These are phyloP conservation scores for Drosophila repletoides DNA, from an alignment of 1,140 invertebrate species.

Conservation along the genomic window DNA sequence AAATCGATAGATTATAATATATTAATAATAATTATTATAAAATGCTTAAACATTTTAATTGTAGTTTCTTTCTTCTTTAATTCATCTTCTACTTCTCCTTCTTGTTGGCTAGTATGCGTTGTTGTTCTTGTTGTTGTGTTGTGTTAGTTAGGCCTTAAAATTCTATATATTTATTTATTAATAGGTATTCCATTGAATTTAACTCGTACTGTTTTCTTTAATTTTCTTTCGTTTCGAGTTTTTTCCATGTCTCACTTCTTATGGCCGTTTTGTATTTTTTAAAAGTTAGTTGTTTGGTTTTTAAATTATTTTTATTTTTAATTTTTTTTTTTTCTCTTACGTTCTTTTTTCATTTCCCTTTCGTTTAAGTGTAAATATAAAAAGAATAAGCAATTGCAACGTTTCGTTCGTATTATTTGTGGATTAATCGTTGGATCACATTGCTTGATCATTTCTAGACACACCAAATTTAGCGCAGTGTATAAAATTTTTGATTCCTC, in stretches of 20 bases:
- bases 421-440: conserved; percentile 11
- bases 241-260: conserved; percentile 57
- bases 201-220: no score
- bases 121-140: conserved; percentile 34
- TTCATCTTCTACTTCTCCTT: conserved; percentile 27
- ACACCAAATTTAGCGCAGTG: conserved; percentile 22
- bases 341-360: conserved; percentile 33
- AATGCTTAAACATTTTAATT: conserved; percentile 35
- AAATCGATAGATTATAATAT: conserved; percentile 35
- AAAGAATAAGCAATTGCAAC: conserved; percentile 39
- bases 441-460: background rate
- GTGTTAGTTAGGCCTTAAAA: conserved; percentile 61
- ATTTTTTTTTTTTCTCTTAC: conserved; percentile 9
- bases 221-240: conserved; percentile 44
- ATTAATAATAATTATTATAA: conserved; percentile 35
- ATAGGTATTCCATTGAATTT: conserved; percentile 30
- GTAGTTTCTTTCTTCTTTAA: conserved; percentile 14
- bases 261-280: conserved; percentile 32
- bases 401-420: conserved; percentile 6
- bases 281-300: conserved; percentile 44
- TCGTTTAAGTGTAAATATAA: conserved; percentile 48
- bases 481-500: background rate
- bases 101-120: conserved; percentile 72
- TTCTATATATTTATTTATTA: conserved; percentile 36
- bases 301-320: conserved; percentile 26